Evolutionary conservation across 2,888 invertebrate genomes (phyloP), one percentile per base, ranked within the genome.

Genomic region (Blastobasis lacticolella): DNA sequence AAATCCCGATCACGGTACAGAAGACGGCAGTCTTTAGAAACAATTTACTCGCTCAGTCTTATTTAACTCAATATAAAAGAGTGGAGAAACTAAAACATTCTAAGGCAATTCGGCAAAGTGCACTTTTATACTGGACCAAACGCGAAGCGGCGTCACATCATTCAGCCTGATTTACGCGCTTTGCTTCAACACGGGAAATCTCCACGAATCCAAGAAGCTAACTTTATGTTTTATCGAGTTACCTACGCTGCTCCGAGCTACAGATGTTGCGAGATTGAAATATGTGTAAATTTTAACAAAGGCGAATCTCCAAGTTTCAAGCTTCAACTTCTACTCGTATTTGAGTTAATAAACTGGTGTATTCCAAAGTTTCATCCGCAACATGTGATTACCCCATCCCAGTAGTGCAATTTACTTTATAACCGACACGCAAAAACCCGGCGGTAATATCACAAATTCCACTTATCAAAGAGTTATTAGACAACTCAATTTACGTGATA

Each of bases 161-260:
- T 69, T 73, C 68, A 67, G 62, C 51, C 66, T 70, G 71, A 71
- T 71, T 71, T 73, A 73, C 62, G 63, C 58, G 48, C 55, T 57
- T 52, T 46, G 54, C 54, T 57, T 59, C 59, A 58, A 57, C 57
- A 52, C 51, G 55, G 54, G 58, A 63, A 57, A 62, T 52, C 51
- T 49, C 41, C 48, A 48, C 52, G 55, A 49, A 48, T 50, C 44
- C 7, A 44, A 47, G 8, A 10, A 44, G 36, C 8, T 43, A 59
- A 60, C 52, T 55, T 51, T 56, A 55, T 45, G 56, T 56, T 46
- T 43, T 49, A 44, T 49, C 45, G 37, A 48, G 36, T 42, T 23
- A 41, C 7, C 23, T 23, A 23, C 23, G 23, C 23, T 6, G 36
- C 3, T n/a, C 38, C 8, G n/a, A 49, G 44, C 49, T 43, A 43